Conservation (phyloP, 2,797 vertebrate species). For the Clarias platycephalus region DNA sequence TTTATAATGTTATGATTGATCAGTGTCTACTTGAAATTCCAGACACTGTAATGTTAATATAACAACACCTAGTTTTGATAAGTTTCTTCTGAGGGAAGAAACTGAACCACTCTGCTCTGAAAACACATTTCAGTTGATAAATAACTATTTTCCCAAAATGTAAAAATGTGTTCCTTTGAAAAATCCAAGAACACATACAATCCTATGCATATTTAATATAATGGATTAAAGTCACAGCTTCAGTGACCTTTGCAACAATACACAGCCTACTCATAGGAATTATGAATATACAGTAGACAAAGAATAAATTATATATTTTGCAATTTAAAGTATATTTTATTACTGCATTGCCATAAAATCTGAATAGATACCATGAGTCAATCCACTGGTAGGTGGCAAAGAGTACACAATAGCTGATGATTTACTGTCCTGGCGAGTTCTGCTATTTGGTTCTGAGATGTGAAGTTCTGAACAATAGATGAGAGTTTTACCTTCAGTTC, state of each 20-base stretch:
- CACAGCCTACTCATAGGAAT: not conserved
- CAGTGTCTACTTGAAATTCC: too few species aligned
- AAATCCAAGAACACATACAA: not conserved
- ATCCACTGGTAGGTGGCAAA: not conserved
- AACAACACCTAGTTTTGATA: not conserved
- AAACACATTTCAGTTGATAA: not conserved
- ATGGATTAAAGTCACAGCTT: not conserved
- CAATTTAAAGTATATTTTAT: not conserved
- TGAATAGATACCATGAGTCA: not conserved
- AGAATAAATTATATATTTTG: not conserved
- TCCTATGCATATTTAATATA: not conserved
- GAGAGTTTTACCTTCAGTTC: slow-evolving; percentile 84
- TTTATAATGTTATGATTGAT: too few species aligned
- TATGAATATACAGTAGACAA: not conserved
- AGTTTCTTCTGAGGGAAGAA: not conserved
- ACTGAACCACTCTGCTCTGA: not conserved
- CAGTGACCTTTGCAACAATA: not conserved
- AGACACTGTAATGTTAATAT: not conserved
- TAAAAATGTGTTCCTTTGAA: slow-evolving; percentile 1
- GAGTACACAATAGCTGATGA: not conserved
- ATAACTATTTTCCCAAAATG: not conserved
- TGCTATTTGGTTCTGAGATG: not conserved
- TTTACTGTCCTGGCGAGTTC: not conserved
- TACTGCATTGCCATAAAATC: not conserved
- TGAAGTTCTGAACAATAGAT: not conserved